Evolutionary conservation across 2,113 vertebrate genomes (phyloP), one percentile per base, ranked within the genome.

Genomic region (Odobenus rosmarus): DNA sequence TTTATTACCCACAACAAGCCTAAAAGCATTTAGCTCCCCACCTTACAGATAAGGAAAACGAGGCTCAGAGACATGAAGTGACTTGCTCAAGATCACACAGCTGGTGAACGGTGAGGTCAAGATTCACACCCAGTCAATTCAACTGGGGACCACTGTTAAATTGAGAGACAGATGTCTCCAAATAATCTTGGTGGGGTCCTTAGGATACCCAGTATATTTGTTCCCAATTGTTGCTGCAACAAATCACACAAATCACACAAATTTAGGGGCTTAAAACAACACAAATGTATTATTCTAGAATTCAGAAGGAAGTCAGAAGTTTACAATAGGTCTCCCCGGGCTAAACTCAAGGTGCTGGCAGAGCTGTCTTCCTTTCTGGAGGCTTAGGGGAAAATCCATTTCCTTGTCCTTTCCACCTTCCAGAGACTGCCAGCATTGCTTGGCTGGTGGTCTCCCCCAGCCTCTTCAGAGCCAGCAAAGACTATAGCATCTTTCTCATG

Each of bases 201-300:
- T 1, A 55, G 28, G 39, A 53, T 1, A 3, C 24, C 21, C 18
- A 7, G 42, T 31, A 3, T 9, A 46, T 55, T 18, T 1, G 2
- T 57, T 69, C 51, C 55, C 87, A 14, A 19, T 39, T 13, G 51
- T 39, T 31, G 33, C 39, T 61, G 11, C 46, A 79, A 80, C 26
- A 92, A 39, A 79, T 59, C 1, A 16, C 71, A 80, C 26, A 92
- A 39, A 79, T 59, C 1, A 16, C 71, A 71, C 19, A 62, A 62
- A 74, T 12, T 59, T 1, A 26, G 67, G 18, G 82, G 39, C 67
- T 72, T 31, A 36, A 89, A 69, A 36, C 5, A 51, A 87, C 74
- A 81, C 18, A 74, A 12, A 64, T 33, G 8, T 61, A 49, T 57
- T 42, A 82, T 77, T 49, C 89, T 81, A 36, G 71, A 24, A 12